Percentiles rank a stretch among this genome's conserved stretches.
Conservation (phyloP, 2,797 vertebrate genomes). For the Myripristis jacobus region DNA sequence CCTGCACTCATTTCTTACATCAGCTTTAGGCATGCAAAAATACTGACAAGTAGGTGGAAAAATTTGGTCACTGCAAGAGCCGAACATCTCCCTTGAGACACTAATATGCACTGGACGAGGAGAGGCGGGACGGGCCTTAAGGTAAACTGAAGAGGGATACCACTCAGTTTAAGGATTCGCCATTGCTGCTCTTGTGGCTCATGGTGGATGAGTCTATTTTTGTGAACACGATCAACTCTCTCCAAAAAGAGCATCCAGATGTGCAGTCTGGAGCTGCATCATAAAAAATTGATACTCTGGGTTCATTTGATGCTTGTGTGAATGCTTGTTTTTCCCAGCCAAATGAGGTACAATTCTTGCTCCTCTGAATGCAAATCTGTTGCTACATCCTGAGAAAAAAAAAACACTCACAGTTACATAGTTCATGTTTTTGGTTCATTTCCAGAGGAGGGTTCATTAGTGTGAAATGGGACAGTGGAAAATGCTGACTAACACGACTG, state of each 20-base stretch:
- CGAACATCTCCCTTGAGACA: too few species aligned
- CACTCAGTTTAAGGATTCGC: constrained; percentile 28
- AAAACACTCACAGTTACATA: background rate
- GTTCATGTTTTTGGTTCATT: background rate
- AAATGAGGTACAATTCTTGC: constrained; percentile 17
- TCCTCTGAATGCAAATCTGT: background rate
- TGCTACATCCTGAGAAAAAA: background rate
- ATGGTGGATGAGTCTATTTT: constrained; percentile 42
- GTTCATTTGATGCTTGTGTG: constrained; percentile 26
- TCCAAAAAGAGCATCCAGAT: background rate
- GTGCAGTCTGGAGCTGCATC: constrained; percentile 7
- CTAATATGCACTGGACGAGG: constrained; percentile 10
- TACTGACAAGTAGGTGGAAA: too few species aligned
- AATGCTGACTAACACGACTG: background rate
- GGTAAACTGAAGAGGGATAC: constrained; percentile 18
- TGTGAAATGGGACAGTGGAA: background rate
- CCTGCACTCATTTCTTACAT: too few species aligned
- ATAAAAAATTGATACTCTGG: constrained; percentile 56
- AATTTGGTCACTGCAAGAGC: too few species aligned
- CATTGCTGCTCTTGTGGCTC: constrained; percentile 10
- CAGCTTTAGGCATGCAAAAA: too few species aligned
- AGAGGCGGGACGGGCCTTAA: constrained; percentile 14
- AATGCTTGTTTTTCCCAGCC: constrained; percentile 12
- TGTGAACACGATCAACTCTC: background rate
- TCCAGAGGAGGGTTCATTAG: too few species aligned